Evolutionary conservation across 2,797 vertebrate species (phyloP).

Genomic region (Anas flavirostris): DNA sequence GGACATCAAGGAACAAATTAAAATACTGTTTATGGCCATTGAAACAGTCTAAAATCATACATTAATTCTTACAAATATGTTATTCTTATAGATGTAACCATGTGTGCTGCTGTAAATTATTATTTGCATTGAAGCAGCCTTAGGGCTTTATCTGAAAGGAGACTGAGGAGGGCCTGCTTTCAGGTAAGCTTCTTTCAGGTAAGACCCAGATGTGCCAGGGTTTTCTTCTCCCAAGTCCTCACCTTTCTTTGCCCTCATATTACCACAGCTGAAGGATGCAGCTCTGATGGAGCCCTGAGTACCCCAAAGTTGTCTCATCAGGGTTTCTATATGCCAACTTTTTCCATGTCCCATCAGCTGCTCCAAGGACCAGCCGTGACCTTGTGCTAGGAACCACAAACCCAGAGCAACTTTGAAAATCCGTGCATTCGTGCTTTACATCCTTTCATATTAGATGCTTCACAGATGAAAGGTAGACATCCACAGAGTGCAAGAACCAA

Average conservation of each 20-base stretch:
- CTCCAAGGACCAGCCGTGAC: background rate
- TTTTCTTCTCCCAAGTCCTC: background rate
- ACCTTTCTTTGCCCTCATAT: background rate
- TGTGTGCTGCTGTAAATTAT: background rate
- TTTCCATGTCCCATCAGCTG: background rate
- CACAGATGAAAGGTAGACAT: background rate
- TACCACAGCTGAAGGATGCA: background rate
- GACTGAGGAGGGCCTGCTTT: background rate
- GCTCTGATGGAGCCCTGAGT: background rate
- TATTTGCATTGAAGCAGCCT: background rate
- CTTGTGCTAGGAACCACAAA: background rate
- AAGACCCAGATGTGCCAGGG: background rate
- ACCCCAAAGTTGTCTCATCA: background rate
- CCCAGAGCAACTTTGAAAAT: background rate
- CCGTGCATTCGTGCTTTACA: background rate
- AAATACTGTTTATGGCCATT: background rate
- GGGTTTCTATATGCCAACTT: background rate
- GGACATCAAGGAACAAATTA: conserved; percentile 30
- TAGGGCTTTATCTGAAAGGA: background rate
- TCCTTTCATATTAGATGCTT: background rate
- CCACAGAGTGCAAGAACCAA: background rate
- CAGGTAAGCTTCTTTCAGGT: background rate
- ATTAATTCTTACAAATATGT: conserved; percentile 12
- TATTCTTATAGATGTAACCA: background rate
- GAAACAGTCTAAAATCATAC: background rate